Base-by-base conservation (phyloP, 2,113 vertebrate species). In the Antennarius striatus region DNA sequence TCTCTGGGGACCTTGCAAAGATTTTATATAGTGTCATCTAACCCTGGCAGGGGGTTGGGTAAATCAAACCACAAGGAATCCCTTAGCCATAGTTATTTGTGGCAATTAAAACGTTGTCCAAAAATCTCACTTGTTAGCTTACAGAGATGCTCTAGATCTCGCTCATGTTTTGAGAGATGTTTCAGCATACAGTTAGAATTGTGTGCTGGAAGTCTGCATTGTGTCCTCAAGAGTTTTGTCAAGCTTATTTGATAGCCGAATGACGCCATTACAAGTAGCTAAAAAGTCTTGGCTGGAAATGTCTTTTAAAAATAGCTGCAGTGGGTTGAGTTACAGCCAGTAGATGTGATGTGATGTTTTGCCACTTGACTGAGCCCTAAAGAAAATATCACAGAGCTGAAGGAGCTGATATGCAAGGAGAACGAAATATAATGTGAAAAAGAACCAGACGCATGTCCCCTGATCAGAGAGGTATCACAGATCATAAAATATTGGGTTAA, bases 231-330 rank as follows among this genome's bases (percentile, higher is more conserved):
- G 63, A 28, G 55, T 78, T 76, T 46, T 57, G 66, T 86, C 55
- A 46, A 76, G 54, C 46, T 29, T 61, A 71, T 91, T 73, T 86
- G 81, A 87, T 78, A 72, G 77, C 69, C 16, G 50, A 78, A 78
- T 90, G 87, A 91, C 77, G 81, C 79, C 75, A 77, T 74, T 66
- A 75, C 80, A 75, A 14, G 71, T 82, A 58, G 22, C 87, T 89
- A 81, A 92, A 92, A 93, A 91, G 90, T 91, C 91, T 92, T 90
- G 87, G 91, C 90, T 84, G 63, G 68, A 91, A 86, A 88, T 79
- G 81, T 68, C 48, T 81, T 86, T 91, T 90, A 93, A 88, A 93
- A 93, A 93, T 93, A 93, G 91, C 85, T 46, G 42, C 68, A 68
- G 78, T 43, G 77, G 91, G 86, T 93, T 91, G 39, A 84, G 81